A percentile compares a stretch with the other conserved stretches of the same genome.
Evolutionary conservation across 1,140 invertebrate genomes (phyloP).

Genomic region (Samia ricini): DNA sequence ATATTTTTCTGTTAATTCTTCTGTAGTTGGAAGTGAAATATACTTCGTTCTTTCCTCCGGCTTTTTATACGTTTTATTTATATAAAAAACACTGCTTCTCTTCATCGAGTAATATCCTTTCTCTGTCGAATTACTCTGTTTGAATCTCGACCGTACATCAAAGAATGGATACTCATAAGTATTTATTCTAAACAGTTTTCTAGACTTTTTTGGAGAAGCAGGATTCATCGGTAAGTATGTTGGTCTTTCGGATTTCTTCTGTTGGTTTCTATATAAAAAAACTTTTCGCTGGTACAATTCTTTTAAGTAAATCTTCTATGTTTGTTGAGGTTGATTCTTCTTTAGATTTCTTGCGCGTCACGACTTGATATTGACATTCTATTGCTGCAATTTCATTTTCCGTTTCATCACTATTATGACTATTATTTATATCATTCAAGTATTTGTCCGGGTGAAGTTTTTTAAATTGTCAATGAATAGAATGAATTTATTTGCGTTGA

Average conservation of each 20-base stretch:
- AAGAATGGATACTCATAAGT: conserved; percentile 64
- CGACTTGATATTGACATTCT: conserved; percentile 62
- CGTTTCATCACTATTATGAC: background rate
- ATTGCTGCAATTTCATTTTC: conserved; percentile 13
- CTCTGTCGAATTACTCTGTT: conserved; percentile 39
- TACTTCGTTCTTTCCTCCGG: conserved; percentile 51
- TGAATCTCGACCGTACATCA: conserved; percentile 46
- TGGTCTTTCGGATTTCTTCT: conserved; percentile 43
- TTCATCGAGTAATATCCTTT: conserved; percentile 66
- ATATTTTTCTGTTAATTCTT: conserved; percentile 42
- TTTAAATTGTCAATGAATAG: conserved; percentile 56
- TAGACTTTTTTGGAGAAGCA: conserved; percentile 43
- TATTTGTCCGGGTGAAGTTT: conserved; percentile 56
- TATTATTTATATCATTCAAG: conserved; percentile 23
- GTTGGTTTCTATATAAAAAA: conserved; percentile 69
- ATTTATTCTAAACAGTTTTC: conserved; percentile 56
- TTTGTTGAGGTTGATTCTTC: conserved; percentile 34
- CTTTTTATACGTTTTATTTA: conserved; percentile 43
- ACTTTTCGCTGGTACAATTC: conserved; percentile 65
- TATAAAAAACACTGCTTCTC: conserved; percentile 42
- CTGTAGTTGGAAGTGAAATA: conserved; percentile 45
- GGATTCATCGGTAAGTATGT: conserved; percentile 70
- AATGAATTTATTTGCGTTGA: conserved; percentile 61
- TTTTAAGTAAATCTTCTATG: conserved; percentile 61
- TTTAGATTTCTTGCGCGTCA: conserved; percentile 45